phyloP scores from a whole-genome alignment of 2,888 invertebrate species.

The Eulithis prunata region DNA sequence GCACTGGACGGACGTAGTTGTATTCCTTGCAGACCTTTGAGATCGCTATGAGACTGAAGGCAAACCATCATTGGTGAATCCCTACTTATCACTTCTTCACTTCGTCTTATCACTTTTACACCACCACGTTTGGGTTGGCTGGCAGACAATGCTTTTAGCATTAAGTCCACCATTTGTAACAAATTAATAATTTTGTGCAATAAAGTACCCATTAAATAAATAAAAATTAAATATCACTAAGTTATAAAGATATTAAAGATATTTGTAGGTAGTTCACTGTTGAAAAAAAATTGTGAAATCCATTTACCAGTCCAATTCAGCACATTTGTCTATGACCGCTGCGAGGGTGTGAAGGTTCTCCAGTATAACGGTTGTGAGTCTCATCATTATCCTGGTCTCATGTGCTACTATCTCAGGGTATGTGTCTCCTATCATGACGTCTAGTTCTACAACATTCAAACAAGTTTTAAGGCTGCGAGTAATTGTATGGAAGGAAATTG shows the following conservation, averaged over 20 bases:
- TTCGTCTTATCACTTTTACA: too few species aligned
- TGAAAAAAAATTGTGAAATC: not conserved
- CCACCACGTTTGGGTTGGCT: too few species aligned
- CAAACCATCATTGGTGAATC: too few species aligned
- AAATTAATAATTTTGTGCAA: too few species aligned
- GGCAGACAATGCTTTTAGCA: too few species aligned
- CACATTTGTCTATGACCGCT: constrained; percentile 84
- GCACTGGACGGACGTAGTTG: constrained; percentile 86
- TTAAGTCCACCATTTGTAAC: too few species aligned
- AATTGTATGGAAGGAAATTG: not conserved
- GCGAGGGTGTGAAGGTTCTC: constrained; percentile 83
- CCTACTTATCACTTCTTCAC: too few species aligned
- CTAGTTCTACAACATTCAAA: constrained; percentile 84
- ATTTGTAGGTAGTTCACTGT: too few species aligned
- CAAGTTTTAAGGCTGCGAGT: not conserved
- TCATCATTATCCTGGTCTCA: constrained; percentile 90
- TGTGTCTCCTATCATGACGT: constrained; percentile 90
- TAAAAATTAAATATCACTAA: too few species aligned
- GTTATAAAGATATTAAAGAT: too few species aligned
- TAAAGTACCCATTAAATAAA: too few species aligned
- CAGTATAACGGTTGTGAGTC: constrained; percentile 86
- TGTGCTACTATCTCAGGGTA: constrained; percentile 91
- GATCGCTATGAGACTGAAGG: constrained; percentile 86
- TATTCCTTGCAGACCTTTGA: constrained; percentile 86
- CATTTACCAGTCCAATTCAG: constrained; percentile 65